Percentiles rank a stretch among this genome's conserved stretches.
Conservation (phyloP, 2,888 invertebrate genomes). For the Dichetophora obliterata region DNA sequence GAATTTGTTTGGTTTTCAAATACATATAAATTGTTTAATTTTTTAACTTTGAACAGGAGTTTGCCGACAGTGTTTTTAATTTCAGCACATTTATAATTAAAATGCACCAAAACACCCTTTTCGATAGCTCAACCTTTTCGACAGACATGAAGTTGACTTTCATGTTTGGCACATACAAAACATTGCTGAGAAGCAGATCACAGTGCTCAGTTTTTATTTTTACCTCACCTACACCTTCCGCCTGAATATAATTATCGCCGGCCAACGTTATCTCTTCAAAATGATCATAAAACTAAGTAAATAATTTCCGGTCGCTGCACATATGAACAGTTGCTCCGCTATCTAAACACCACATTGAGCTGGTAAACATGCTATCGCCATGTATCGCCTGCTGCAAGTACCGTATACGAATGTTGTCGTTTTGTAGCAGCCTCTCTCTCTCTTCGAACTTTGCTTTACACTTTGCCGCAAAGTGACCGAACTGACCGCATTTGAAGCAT, state of each 20-base stretch:
- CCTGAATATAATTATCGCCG: background rate
- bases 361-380: background rate
- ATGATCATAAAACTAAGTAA: background rate
- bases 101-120: background rate
- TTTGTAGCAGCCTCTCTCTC: background rate
- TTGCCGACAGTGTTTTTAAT: no score
- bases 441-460: background rate
- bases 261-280: background rate
- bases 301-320: background rate
- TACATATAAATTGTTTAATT: no score
- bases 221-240: no score
- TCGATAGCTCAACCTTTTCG: background rate
- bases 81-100: background rate
- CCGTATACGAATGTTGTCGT: slow-evolving; percentile 22
- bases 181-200: no score
- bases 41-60: no score
- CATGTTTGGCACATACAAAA: no score
- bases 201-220: no score
- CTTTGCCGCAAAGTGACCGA: background rate
- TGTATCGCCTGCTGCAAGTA: background rate
- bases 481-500: background rate
- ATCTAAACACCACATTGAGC: no score
- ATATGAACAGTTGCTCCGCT: no score
- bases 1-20: no score
- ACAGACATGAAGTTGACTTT: background rate